phyloP scores from a whole-genome alignment of 2,113 vertebrate genomes.

The Dunckerocampus dactyliophorus region DNA sequence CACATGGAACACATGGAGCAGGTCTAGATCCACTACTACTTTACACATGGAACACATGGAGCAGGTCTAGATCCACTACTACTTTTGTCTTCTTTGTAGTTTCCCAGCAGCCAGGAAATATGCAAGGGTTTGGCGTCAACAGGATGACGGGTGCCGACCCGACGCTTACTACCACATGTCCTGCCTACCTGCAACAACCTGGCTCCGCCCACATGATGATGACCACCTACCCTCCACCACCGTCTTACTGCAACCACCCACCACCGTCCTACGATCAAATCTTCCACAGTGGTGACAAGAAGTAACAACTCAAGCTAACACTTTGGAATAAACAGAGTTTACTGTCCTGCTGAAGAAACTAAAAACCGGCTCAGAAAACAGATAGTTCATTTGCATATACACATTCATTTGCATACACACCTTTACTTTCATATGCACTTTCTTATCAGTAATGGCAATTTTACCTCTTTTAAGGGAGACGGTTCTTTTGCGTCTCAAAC shows the following conservation, averaged over 20 bases:
- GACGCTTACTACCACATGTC: constrained; percentile 72
- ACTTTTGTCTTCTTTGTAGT: constrained; percentile 67
- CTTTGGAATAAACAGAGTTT: not conserved
- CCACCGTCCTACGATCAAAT: constrained; percentile 93
- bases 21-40: too few relatives aligned
- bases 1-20: too few relatives aligned
- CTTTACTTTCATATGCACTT: not conserved
- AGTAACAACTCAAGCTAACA: constrained; percentile 40
- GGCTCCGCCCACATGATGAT: constrained; percentile 81
- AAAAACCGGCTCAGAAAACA: not conserved
- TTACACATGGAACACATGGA: too few relatives aligned
- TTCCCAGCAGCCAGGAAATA: constrained; percentile 78
- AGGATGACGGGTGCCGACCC: constrained; percentile 69
- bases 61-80: too few relatives aligned
- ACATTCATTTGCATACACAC: constrained; percentile 9
- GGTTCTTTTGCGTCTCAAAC: too few relatives aligned
- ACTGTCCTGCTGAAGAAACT: constrained; percentile 13
- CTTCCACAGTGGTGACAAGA: constrained; percentile 83
- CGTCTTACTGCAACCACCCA: constrained; percentile 93
- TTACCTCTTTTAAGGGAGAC: too few relatives aligned
- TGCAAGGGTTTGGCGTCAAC: constrained; percentile 78
- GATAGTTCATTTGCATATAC: too few relatives aligned
- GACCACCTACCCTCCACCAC: constrained; percentile 82
- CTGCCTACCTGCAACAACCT: constrained; percentile 81
- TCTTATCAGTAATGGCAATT: too few relatives aligned